phyloP scores from a whole-genome alignment of 2,888 invertebrate species.

The Ichneumon xanthorius region DNA sequence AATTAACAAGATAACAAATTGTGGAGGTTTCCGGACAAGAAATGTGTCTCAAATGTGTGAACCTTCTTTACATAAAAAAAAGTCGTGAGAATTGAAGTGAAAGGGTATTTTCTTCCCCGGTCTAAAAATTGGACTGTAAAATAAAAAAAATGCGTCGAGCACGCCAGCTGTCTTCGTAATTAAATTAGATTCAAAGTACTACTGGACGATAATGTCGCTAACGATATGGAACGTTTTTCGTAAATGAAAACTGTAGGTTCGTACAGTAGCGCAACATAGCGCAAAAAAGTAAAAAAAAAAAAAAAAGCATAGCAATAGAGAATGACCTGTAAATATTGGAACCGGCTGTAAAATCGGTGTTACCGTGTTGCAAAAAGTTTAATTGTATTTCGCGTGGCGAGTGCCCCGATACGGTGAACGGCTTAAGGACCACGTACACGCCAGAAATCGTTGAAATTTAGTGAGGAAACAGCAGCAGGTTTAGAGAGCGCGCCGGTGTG shows the following conservation, averaged over 20 bases:
- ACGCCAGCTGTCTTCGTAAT: background rate
- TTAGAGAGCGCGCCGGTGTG: background rate
- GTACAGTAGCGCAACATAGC: background rate
- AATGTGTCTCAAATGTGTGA: background rate
- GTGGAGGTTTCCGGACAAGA: background rate
- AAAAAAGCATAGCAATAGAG: slow-evolving; percentile 4
- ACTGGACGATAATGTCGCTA: background rate
- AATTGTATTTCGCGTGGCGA: slow-evolving; percentile 58
- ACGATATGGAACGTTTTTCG: background rate
- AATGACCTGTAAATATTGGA: slow-evolving; percentile 23
- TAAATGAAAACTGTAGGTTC: background rate
- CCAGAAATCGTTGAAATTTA: slow-evolving; percentile 61
- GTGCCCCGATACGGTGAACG: slow-evolving; percentile 36
- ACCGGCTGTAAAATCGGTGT: slow-evolving; percentile 36
- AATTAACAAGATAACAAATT: background rate
- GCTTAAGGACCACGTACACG: slow-evolving; percentile 59
- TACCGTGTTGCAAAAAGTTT: slow-evolving; percentile 60
- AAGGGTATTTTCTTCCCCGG: background rate
- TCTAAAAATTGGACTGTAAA: background rate
- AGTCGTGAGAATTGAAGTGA: slow-evolving; percentile 3
- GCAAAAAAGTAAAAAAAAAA: background rate
- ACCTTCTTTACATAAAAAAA: background rate
- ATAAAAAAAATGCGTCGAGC: background rate
- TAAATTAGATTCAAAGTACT: background rate
- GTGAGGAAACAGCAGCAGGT: slow-evolving; percentile 49